These are phyloP conservation scores for Chrosomus eos DNA, from an alignment of 2,797 vertebrate genomes.

Conservation along the genomic window DNA sequence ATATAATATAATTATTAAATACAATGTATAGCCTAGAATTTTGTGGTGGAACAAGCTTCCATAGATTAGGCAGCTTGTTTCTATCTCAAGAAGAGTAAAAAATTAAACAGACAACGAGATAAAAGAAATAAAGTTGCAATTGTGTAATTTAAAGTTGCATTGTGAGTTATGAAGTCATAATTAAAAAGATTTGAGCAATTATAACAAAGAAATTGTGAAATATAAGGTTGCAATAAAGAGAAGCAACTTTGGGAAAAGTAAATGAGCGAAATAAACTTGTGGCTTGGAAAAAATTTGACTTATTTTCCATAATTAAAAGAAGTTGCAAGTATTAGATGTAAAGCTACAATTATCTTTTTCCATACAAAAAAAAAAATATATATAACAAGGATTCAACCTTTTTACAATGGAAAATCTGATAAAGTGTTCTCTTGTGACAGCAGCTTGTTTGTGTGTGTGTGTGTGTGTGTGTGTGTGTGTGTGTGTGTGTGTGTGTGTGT, in stretches of 20 bases:
- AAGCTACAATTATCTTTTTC: background rate
- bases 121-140: background rate
- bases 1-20: too few relatives aligned
- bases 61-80: background rate
- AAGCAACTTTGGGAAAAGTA: background rate
- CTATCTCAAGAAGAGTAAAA: background rate
- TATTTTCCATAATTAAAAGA: background rate
- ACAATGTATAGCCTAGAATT: too few relatives aligned
- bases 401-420: constrained; percentile 4
- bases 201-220: background rate
- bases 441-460: background rate
- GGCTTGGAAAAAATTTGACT: too few relatives aligned
- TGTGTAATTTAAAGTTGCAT: background rate
- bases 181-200: background rate
- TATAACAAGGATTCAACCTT: background rate
- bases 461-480: constrained; percentile 12
- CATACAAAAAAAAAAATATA: background rate
- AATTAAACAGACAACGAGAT: too few relatives aligned
- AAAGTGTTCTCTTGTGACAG: background rate
- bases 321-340: background rate
- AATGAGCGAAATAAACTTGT: background rate
- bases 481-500: background rate
- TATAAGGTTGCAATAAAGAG: background rate
- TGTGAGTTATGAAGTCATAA: background rate
- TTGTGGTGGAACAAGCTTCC: too few relatives aligned